Evolutionary conservation across 2,113 vertebrate genomes (phyloP), one percentile per base, ranked within the genome.

Genomic region (Furnarius figulus): DNA sequence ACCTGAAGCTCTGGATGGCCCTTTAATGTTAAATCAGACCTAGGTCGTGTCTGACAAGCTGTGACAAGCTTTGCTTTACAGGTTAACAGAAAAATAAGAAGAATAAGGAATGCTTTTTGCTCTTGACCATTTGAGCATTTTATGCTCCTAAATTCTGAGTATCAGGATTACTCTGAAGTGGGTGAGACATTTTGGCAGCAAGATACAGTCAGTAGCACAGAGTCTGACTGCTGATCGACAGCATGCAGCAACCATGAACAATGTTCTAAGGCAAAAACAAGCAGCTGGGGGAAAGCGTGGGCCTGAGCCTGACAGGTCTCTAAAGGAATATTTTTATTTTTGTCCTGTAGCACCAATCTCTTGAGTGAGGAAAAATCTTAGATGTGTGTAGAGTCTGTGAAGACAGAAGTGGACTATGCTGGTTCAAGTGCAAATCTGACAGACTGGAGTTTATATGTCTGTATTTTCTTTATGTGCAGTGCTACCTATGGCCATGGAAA

Each of bases 341-440:
- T 58, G 22, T 6, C 8, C 59, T 68, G 20, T 56, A 2, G 3
- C 27, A 21, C 4, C 31, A 39, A 7, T 67, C 22, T 23, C 4
- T 39, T 56, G 9, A 58, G 28, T 50, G 55, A 91, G 63, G 37
- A 87, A 37, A 2, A 20, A 20, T 13, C 10, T 61, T n/a, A 44
- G 37, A 21, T 66, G 10, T 3, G 1, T 0, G 0, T 46, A 63
- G 40, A 24, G 7, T 74, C 14, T 61, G 1, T 21, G 14, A 28
- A 78, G 63, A 35, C 59, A 40, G 35, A 67, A 63, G 19, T 30
- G 4, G 23, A 27, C 31, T 44, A 65, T 8, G 12, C 28, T 6
- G 21, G 10, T 50, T 80, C 21, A 71, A 55, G 35, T 24, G 33
- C 20, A 63, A 62, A 71, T 35, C 33, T n/a, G 52, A 8, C 53